Evolutionary conservation across 2,113 vertebrate species (phyloP), one percentile per base, ranked within the genome.

Genomic region (Gambusia holbrooki): DNA sequence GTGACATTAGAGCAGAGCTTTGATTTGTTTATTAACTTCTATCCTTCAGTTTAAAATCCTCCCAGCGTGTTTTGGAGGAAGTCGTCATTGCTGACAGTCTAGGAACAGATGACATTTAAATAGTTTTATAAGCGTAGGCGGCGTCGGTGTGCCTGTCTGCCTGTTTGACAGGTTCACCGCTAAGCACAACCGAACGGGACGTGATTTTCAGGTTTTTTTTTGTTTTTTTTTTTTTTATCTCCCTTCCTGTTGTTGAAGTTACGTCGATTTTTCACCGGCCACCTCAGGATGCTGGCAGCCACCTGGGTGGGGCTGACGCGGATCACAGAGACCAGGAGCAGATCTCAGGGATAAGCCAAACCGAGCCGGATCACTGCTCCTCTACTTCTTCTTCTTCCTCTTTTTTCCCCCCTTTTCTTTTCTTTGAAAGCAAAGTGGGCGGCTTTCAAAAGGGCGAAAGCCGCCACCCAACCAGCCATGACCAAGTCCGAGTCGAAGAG

Each of bases 401-500:
- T 4, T 1, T 4, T 2, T 3, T 1, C 14, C 32, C 14, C 3
- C 22, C 33, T 25, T 65, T 35, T 65, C 12, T 10, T 51, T 51
- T 69, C 30, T 22, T 25, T 30, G 22, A 1, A 42, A 87, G 69
- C 71, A 17, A 15, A 19, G 45, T 5, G 45, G 45, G 45, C 17
- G 45, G 45, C 17, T 48, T 37, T 37, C 35, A 5, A 6, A 19
- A 15, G 45, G 45, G 45, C 7, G 45, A 48, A 37, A 19, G 45
- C 45, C 1, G 45, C 7, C 45, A 17, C 45, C 17, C 5, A 3
- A 19, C 15, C 17, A 48, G 45, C 45, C 73, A 93, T 95, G 94
- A 92, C 92, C 71, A 95, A 93, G 84, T 71, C 80, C 32, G 94
- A 95, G 69, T 32, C 88, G 64, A 94, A 81, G 81, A 92, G 64